Percentiles rank a stretch among this genome's conserved stretches.
Conservation (phyloP, 64 coral and sea anemone species). For the Montipora cactus region DNA sequence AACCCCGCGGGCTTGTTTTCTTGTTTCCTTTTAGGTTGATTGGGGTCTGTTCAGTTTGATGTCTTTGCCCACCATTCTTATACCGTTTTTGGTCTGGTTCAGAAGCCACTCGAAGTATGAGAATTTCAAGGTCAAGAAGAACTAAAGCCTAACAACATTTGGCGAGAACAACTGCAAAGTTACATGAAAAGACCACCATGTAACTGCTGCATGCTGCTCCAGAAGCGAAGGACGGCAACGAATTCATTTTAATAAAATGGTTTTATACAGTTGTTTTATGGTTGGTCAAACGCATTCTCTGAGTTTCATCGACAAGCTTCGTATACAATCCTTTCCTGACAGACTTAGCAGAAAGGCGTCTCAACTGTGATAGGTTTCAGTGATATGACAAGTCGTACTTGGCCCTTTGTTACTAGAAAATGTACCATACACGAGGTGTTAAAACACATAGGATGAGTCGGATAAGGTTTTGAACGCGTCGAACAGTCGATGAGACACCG, state of each 20-base stretch:
- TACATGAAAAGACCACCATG: not conserved
- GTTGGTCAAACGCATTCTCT: not conserved
- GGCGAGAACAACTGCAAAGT: not conserved
- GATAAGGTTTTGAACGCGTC: no score
- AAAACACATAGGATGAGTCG: no score
- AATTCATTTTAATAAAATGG: constrained; percentile 41
- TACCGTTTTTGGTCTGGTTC: constrained; percentile 95
- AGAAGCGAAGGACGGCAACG: not conserved
- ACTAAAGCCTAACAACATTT: constrained; percentile 38
- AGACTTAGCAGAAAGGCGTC: no score
- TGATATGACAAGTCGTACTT: no score
- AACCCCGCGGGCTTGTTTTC: no score
- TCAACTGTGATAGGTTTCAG: no score
- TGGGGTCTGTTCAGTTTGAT: constrained; percentile 98
- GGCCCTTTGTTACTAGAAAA: no score
- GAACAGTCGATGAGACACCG: no score
- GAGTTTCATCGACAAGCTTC: no score
- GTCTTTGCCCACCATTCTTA: constrained; percentile 91
- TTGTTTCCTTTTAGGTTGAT: constrained; percentile 78
- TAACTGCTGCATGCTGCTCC: not conserved
- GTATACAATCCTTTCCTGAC: no score
- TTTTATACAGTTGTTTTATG: constrained; percentile 1
- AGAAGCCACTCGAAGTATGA: constrained; percentile 96
- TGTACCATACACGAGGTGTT: no score
- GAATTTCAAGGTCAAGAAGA: constrained; percentile 90